Evolutionary conservation across 2,888 invertebrate genomes (phyloP).

Genomic region (Xestia sexstrigata): DNA sequence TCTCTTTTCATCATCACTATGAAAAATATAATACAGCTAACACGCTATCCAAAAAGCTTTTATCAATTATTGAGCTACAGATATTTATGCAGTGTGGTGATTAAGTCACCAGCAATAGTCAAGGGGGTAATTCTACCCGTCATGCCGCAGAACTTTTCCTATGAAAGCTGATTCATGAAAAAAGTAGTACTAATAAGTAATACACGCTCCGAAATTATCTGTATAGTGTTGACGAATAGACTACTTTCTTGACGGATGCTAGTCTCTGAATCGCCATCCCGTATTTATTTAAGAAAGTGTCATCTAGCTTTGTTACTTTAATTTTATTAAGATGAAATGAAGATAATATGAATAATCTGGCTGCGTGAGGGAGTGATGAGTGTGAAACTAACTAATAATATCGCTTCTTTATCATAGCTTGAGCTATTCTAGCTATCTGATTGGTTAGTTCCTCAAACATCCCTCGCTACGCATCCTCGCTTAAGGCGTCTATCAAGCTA

Average conservation of each 20-base stretch:
- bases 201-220: neutral
- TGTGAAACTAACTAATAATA: no score
- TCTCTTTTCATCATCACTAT: neutral
- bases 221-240: neutral
- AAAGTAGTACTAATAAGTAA: no score
- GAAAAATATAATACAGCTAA: neutral
- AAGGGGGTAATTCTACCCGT: neutral
- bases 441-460: no score
- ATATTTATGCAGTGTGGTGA: neutral
- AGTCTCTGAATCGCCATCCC: neutral
- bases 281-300: neutral
- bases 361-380: no score
- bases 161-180: neutral
- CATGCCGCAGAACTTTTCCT: neutral
- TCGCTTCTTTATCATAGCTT: no score
- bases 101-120: neutral
- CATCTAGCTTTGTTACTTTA: constrained; percentile 3
- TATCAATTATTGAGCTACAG: neutral
- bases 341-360: neutral
- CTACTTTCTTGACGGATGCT: neutral
- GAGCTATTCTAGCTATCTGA: no score
- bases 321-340: neutral
- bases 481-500: constrained; percentile 1
- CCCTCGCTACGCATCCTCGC: no score
- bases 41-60: neutral